Evolutionary conservation across 2,888 invertebrate genomes (phyloP), one percentile per base, ranked within the genome.

Genomic region (Plusia festucae): DNA sequence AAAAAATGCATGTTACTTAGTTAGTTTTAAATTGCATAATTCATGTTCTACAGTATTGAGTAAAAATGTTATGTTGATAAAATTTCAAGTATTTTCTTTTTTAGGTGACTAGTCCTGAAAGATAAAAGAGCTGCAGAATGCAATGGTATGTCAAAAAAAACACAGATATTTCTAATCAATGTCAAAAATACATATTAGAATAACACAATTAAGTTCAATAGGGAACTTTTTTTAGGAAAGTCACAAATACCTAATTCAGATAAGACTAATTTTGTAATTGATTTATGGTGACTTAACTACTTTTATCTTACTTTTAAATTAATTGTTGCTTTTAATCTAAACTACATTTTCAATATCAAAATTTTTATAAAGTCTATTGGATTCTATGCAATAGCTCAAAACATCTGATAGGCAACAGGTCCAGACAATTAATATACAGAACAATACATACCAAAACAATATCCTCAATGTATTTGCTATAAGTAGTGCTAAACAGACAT

Each of bases 391-490:
- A n/a, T n/a, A n/a, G n/a, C n/a, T n/a, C n/a, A n/a, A n/a, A n/a
- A n/a, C n/a, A n/a, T n/a, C 40, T 40, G n/a, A 4, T n/a, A n/a
- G 7, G n/a, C n/a, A 40, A 40, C n/a, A 5, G 40, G n/a, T n/a
- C n/a, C n/a, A n/a, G 40, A n/a, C 40, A 40, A n/a, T n/a, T n/a
- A n/a, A 27, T 52, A 49, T 58, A 8, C 20, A 51, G 1, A 3
- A 0, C 60, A 30, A 68, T 82, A 95, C 97, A 95, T 95, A 99
- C 99, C 99, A 99, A 95, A 99, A 99, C 85, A 99, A 96, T 89
- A 99, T 99, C 87, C 99, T 97, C 75, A 99, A 96, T 62, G 98
- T 99, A 91, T 99, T 99, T 70, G 99, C 99, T 87, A 99, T 96
- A 56, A 99, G 96, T 62, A 99, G 96, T 24, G 99, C 98, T 81